phyloP scores from a whole-genome alignment of 37 sponge, comb jelly and placozoan species.

The Ephydatia muelleri region DNA sequence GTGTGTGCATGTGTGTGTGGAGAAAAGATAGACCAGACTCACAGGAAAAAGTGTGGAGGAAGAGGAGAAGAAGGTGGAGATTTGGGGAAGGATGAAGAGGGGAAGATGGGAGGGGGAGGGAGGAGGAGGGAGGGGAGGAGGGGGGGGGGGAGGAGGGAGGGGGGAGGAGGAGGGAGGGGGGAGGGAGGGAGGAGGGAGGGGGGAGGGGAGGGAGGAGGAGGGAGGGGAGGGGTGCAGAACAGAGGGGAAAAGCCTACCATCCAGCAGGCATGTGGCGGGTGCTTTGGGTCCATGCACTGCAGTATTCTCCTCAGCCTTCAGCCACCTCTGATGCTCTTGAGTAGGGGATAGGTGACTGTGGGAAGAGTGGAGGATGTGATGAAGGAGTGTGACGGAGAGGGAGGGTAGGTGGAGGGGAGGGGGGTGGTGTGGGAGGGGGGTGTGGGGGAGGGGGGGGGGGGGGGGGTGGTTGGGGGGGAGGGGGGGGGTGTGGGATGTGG shows the following conservation, averaged over 20 bases:
- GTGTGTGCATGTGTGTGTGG: neutral
- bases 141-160: neutral
- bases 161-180: neutral
- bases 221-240: no score
- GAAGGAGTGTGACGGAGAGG: slow-evolving; percentile 4
- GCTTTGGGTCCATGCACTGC: slow-evolving; percentile 57
- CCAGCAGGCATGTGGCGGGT: slow-evolving; percentile 76
- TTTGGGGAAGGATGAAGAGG: no score
- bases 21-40: no score
- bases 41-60: no score
- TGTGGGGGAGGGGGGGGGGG: neutral
- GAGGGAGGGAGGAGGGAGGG: no score
- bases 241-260: slow-evolving; percentile 40
- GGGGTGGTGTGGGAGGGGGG: neutral
- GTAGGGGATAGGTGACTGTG: slow-evolving; percentile 61
- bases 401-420: slow-evolving; percentile 8
- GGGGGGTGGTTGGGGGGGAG: neutral
- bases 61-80: no score
- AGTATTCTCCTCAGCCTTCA: slow-evolving; percentile 43
- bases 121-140: no score
- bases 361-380: neutral
- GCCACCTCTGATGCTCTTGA: slow-evolving; percentile 70
- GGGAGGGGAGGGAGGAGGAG: no score
- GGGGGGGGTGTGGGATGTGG: neutral
- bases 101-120: no score